phyloP scores from a whole-genome alignment of 2,797 vertebrate genomes.

The Neomorphus geoffroyi region DNA sequence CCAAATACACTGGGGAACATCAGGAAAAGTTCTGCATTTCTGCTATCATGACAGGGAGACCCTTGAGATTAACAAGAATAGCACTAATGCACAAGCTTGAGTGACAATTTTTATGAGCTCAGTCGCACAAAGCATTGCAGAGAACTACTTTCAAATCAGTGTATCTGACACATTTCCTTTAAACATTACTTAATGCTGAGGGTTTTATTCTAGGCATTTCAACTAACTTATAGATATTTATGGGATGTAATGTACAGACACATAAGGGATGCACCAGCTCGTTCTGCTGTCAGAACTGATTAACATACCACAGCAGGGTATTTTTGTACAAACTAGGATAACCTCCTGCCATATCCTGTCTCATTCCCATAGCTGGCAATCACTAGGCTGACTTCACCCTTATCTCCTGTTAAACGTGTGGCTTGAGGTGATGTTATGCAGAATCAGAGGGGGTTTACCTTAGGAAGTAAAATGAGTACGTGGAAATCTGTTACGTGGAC shows the following conservation, averaged over 20 bases:
- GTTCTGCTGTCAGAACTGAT: constrained; percentile 43
- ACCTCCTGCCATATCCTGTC: constrained; percentile 52
- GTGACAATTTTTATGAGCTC: constrained; percentile 41
- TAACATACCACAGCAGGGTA: constrained; percentile 34
- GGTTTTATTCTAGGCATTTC: constrained; percentile 25
- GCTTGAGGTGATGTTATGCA: constrained; percentile 58
- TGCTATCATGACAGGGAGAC: constrained; percentile 2
- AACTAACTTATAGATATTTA: not conserved
- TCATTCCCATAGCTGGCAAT: constrained; percentile 55
- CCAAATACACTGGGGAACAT: not conserved
- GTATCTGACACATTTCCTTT: constrained; percentile 15
- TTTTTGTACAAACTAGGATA: constrained; percentile 58
- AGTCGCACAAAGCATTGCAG: constrained; percentile 1
- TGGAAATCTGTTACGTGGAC: constrained; percentile 16
- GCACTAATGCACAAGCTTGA: constrained; percentile 35
- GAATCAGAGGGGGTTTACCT: constrained; percentile 37
- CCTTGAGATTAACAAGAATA: constrained; percentile 44
- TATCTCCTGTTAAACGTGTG: constrained; percentile 59
- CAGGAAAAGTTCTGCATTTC: not conserved
- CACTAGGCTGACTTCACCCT: constrained; percentile 39
- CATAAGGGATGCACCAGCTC: not conserved
- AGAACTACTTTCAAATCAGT: constrained; percentile 5
- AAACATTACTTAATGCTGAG: constrained; percentile 23
- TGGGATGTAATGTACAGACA: not conserved
- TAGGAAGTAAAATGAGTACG: not conserved